These are phyloP conservation scores for Parnassius glacialis DNA, from an alignment of 2,888 invertebrate species.

Conservation along the genomic window DNA sequence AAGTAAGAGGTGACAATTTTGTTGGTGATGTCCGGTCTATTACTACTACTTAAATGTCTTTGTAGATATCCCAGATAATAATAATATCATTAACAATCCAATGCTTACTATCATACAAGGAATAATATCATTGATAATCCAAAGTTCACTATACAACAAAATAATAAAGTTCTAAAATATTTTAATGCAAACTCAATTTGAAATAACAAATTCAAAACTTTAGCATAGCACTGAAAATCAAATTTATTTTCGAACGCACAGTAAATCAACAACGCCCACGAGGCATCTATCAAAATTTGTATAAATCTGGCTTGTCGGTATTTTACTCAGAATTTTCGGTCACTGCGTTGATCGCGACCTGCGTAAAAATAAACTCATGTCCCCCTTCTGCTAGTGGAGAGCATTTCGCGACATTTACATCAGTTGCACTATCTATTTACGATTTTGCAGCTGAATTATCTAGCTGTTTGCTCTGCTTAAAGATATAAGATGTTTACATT, in stretches of 20 bases:
- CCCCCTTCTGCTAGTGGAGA: constrained; percentile 10
- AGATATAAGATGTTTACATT: too few species aligned
- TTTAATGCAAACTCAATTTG: background rate
- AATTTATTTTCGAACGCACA: constrained; percentile 15
- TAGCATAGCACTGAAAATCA: background rate
- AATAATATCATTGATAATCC: too few species aligned
- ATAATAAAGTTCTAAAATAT: too few species aligned
- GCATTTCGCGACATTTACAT: constrained; percentile 60
- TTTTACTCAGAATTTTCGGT: constrained; percentile 40
- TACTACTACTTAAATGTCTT: too few species aligned
- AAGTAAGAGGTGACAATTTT: too few species aligned
- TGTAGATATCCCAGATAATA: too few species aligned
- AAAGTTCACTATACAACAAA: too few species aligned
- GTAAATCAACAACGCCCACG: constrained; percentile 11
- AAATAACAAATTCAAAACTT: background rate
- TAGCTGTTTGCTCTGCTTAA: background rate
- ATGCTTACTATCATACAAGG: too few species aligned
- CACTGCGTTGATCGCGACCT: constrained; percentile 44
- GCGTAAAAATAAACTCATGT: constrained; percentile 54
- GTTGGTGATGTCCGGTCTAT: too few species aligned
- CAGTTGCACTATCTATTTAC: constrained; percentile 68
- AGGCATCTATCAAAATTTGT: constrained; percentile 39
- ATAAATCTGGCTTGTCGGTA: constrained; percentile 51
- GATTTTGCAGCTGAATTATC: constrained; percentile 33
- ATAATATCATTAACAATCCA: too few species aligned